Base-by-base conservation (phyloP, 2,797 vertebrate genomes). In the Pterois miles region DNA sequence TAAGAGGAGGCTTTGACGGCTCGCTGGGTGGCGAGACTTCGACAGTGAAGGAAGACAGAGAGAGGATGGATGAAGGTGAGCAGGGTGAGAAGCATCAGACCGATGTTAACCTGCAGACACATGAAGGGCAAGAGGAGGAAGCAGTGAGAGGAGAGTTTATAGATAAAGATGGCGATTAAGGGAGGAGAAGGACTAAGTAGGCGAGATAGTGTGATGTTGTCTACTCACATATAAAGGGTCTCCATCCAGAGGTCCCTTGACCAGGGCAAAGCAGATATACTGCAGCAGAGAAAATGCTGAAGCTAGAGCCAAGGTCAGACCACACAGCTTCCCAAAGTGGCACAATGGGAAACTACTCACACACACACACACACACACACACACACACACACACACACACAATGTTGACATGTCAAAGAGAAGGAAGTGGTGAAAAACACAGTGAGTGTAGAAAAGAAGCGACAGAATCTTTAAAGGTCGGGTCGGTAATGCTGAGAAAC, bases 271-370 rank as follows among this genome's bases (percentile, higher is more conserved):
- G 58, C 95, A 95, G 65, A 96, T 95, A 78, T 98, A 99, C 90
- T 98, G 97, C 40, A 98, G 88, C 73, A 98, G 67, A 1, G 96
- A 96, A 63, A 98, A 91, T 12, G 97, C 53, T 0, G 96, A 97
- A 0, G 97, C 98, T 75, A 98, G 88, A 2, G 96, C 92, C 97
- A 98, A 96, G 81, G 95, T 38, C 75, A 96, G 74, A 54, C 97
- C 97, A 0, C 93, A 98, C 34, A 99, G 86, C 92, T 98, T 98
- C 75, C 98, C 97, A 3, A 98, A 99, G 85, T 98, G 97, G 78
- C 94, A 90, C 0, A 91, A 48, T 0, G 97, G 98, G 73, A 98
- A 98, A n/a, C 98, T 98, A 65, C 29, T 77, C 18, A 71, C n/a
- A 67, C 31, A 78, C 38, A 34, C 29, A 29, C 29, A 29, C 29